Conservation (phyloP, 2,797 vertebrate species). For the Rallus crepitans region DNA sequence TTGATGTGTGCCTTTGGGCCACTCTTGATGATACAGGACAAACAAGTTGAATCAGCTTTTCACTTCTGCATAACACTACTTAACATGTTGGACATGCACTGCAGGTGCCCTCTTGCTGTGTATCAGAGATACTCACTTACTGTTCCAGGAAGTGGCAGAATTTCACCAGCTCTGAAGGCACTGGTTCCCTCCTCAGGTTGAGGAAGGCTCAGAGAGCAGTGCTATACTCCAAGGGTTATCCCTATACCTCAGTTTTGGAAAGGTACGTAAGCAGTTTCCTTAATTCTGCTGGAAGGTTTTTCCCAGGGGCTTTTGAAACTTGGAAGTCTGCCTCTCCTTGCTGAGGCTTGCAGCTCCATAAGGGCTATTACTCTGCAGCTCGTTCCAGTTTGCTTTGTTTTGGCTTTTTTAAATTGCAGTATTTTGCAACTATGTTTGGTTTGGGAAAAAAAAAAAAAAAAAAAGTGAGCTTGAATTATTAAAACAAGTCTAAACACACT, state of each 20-base stretch:
- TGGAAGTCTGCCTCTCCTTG: background rate
- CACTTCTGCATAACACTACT: background rate
- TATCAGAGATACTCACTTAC: background rate
- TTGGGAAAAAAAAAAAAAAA: background rate
- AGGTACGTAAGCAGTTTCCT: background rate
- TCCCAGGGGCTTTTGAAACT: background rate
- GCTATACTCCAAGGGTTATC: fast-evolving
- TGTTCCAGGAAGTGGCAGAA: background rate
- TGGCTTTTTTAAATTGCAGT: background rate
- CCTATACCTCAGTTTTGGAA: fast-evolving
- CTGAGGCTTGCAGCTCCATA: background rate
- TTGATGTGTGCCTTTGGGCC: background rate
- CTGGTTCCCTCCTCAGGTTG: background rate
- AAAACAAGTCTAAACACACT: background rate
- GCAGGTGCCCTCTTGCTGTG: background rate
- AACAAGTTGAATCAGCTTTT: background rate
- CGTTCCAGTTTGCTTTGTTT: background rate
- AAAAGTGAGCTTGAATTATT: background rate
- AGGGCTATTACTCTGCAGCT: background rate
- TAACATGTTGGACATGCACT: fast-evolving
- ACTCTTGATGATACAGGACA: background rate
- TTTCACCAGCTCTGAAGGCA: background rate
- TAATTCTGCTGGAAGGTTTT: background rate
- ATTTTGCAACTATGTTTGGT: background rate
- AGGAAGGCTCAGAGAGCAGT: background rate